A percentile compares a stretch with the other conserved stretches of the same genome.
phyloP scores from a whole-genome alignment of 2,113 vertebrate species.

The Platysteira castanea region DNA sequence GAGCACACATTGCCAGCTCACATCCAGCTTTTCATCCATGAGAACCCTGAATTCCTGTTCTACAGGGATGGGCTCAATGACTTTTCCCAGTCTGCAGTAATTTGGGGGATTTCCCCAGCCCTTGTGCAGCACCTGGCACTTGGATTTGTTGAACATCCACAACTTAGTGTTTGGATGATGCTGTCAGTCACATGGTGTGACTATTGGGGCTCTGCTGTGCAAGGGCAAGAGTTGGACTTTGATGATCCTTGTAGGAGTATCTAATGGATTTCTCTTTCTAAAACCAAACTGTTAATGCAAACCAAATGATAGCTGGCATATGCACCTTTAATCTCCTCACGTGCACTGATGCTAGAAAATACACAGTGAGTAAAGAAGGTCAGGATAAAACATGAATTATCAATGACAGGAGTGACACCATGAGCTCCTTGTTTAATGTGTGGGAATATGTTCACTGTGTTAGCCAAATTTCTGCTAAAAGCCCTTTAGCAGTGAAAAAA shows the following conservation, averaged over 20 bases:
- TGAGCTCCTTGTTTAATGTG: background rate
- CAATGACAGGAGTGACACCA: background rate
- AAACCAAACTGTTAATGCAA: background rate
- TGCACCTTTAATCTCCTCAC: background rate
- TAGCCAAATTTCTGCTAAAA: constrained; percentile 2
- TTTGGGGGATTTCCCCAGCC: background rate
- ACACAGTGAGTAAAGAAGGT: background rate
- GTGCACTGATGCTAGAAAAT: background rate
- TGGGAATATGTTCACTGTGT: background rate
- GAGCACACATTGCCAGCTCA: background rate
- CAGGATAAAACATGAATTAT: background rate
- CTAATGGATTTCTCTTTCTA: background rate
- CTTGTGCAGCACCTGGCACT: background rate
- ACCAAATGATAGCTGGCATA: background rate
- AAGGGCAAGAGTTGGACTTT: too few relatives aligned
- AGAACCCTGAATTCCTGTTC: background rate
- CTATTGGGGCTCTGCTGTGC: background rate
- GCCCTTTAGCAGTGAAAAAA: background rate
- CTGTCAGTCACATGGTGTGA: background rate
- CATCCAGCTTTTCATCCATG: background rate
- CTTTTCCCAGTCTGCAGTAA: background rate
- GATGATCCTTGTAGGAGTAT: background rate
- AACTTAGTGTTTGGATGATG: background rate
- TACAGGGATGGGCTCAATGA: background rate
- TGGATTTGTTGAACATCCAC: background rate